Evolutionary conservation across 2,113 vertebrate genomes (phyloP), one percentile per base, ranked within the genome.

Genomic region (Athene noctua): DNA sequence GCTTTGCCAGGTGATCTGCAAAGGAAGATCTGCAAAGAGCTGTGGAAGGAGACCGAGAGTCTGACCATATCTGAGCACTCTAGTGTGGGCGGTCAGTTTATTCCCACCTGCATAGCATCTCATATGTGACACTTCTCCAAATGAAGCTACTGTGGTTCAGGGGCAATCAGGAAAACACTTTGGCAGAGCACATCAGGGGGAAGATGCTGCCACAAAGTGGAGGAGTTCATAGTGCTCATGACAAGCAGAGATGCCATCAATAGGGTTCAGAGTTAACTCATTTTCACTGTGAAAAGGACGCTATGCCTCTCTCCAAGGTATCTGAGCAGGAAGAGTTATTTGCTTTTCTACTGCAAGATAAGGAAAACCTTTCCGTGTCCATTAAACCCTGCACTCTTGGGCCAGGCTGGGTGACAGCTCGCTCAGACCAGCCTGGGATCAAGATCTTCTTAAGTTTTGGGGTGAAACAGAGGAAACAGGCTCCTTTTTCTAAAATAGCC

Each of bases 61-160:
- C 5, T 6, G 42, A 47, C 23, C 40, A 1, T 6, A 42, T 2
- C 54, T 6, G 0, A 73, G 8, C 0, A 0, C 36, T 55, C 9
- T 1, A 14, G 12, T 5, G 2, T 9, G 38, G 30, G 27, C 6
- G 11, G 6, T 11, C 9, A 15, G 26, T 40, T 49, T 3, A 63
- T 82, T 54, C 52, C 18, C 47, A 36, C 4, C 8, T 4, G 0
- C 11, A 2, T 12, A 14, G 11, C 29, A 26, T 3, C 67, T 40
- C 73, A 9, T 11, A 25, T 0, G 16, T 18, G 75, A 42, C 29
- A 21, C 13, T 2, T 2, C 58, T 52, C 44, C 22, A 73, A 18
- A 78, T 3, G 32, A 52, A 86, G 62, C 15, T 44, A 4, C 13
- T 13, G 52, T 1, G 15, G 13, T 3, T 40, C 11, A 9, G n/a